Base-by-base conservation (phyloP, 2,797 vertebrate genomes). In the Philypnodon macrostomus region DNA sequence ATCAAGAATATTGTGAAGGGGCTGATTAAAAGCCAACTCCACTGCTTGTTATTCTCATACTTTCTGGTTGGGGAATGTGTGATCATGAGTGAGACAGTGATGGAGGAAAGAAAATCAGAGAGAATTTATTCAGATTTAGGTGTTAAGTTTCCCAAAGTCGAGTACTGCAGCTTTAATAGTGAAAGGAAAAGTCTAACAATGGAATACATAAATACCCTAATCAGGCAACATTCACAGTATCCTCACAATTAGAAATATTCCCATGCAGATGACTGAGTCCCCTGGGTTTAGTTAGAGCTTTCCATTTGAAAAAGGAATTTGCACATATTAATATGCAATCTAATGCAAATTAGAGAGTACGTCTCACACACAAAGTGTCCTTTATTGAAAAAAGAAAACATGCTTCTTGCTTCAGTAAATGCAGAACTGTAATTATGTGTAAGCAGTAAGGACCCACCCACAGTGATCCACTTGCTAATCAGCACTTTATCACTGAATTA, bases 321-420 rank as follows among this genome's bases (percentile, higher is more conserved):
- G 64, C 77, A 80, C 44, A 79, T 73, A 70, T 75, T 48, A 69
- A 76, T 64, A 79, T 69, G 54, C 68, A 73, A 56, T 70, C 64
- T 21, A 4, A 74, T 77, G 81, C 55, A 77, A 76, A 81, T 74
- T 39, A 2, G 38, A 69, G 41, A 63, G 32, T 56, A 61, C 39
- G 53, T 67, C 54, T 29, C 29, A 54, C 41, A 67, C 37, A 66
- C n/a, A 61, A 67, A 54, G 52, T 67, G 46, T 64, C 61, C 54
- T 64, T 66, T 47, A 51, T 45, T 47, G 37, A 65, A 58, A 26
- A 41, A 63, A 75, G 65, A 70, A 66, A 30, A 35, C 7, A 9
- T 49, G 36, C 58, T 47, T 56, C 32, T 68, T 65, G 15, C 56
- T 58, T 27, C 39, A 45, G 15, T 47, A 39, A 64, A 23, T 67